A percentile compares a stretch with the other conserved stretches of the same genome.
Conservation (phyloP, 2,113 vertebrate species). For the Hippocampus guttulatus region DNA sequence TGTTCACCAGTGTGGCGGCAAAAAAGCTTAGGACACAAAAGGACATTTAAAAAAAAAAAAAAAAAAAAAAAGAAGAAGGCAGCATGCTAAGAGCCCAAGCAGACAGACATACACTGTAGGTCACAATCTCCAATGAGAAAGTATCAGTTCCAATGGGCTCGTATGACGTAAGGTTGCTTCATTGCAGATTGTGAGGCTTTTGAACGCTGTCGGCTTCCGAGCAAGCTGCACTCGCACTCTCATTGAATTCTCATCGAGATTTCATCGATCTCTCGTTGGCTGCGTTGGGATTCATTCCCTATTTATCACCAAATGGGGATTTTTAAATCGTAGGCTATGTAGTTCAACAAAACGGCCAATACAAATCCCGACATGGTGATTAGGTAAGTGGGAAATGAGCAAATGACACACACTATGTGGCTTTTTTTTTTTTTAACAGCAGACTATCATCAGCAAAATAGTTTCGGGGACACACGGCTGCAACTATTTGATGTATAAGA, state of each 20-base stretch:
- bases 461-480: too few species aligned
- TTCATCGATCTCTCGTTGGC: neutral
- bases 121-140: constrained; percentile 61
- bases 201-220: constrained; percentile 45
- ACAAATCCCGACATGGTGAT: too few species aligned
- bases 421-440: too few species aligned
- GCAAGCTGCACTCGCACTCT: constrained; percentile 20
- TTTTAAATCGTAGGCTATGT: neutral
- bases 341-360: too few species aligned
- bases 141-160: constrained; percentile 15
- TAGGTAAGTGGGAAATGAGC: too few species aligned
- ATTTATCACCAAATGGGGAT: neutral
- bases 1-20: neutral
- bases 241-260: neutral
- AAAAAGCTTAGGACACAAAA: neutral
- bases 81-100: neutral
- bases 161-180: constrained; percentile 14
- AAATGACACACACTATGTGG: too few species aligned
- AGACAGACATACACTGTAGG: constrained; percentile 20
- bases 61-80: neutral
- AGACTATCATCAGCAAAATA: too few species aligned
- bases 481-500: too few species aligned
- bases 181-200: constrained; percentile 67
- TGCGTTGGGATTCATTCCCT: neutral
- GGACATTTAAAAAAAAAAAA: neutral